Evolutionary conservation across 2,797 vertebrate genomes (phyloP).

Genomic region (Acanthiza pusilla): DNA sequence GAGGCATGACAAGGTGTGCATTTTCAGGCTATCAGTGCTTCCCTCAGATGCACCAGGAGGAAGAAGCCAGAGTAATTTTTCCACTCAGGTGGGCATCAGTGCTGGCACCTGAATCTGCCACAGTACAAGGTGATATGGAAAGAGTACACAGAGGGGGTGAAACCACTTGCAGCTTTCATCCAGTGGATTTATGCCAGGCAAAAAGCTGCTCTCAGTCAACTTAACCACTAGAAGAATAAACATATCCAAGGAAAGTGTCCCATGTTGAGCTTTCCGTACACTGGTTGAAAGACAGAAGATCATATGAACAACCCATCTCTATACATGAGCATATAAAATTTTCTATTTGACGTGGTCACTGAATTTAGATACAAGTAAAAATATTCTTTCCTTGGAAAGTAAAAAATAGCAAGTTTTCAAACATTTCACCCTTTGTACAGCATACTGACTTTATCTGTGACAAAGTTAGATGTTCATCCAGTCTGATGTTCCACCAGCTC

Average conservation of each 20-base stretch:
- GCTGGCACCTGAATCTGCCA: not conserved
- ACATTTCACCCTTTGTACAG: not conserved
- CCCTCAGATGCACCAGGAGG: not conserved
- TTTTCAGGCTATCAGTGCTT: slow-evolving; percentile 2
- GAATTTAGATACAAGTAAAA: not conserved
- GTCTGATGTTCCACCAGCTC: not conserved
- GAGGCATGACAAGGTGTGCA: not conserved
- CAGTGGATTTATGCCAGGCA: not conserved
- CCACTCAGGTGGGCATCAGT: not conserved
- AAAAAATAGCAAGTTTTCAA: not conserved
- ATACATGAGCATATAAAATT: not conserved
- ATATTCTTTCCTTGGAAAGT: not conserved
- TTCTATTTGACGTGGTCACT: not conserved
- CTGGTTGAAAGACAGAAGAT: not conserved
- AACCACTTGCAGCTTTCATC: not conserved
- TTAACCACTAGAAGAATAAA: not conserved
- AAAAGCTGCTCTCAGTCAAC: not conserved
- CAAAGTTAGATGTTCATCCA: not conserved
- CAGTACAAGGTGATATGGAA: not conserved
- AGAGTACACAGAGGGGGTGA: not conserved
- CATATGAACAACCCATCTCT: not conserved
- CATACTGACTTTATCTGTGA: not conserved
- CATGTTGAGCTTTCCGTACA: not conserved
- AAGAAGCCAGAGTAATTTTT: not conserved
- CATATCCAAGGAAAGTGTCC: not conserved